Percentiles rank a stretch among this genome's conserved stretches.
These are phyloP conservation scores for Mastacembelus armatus DNA, from an alignment of 2,797 vertebrate species.

Conservation along the genomic window DNA sequence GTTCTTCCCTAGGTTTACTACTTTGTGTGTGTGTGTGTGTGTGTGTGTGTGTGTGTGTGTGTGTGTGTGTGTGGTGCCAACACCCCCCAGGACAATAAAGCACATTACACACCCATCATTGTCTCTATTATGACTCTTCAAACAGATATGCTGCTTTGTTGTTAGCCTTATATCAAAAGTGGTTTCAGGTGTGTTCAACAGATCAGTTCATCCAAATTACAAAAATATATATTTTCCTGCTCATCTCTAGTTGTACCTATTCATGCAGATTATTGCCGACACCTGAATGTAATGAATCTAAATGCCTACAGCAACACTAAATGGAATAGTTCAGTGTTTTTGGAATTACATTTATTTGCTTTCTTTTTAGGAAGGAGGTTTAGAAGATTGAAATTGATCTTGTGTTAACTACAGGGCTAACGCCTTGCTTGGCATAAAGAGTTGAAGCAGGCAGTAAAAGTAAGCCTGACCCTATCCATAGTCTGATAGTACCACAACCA, in stretches of 20 bases:
- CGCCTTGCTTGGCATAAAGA: background rate
- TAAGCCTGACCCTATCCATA: background rate
- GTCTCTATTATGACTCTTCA: slow-evolving; percentile 24
- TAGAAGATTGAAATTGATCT: background rate
- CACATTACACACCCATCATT: slow-evolving; percentile 23
- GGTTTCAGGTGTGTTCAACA: background rate
- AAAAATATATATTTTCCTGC: background rate
- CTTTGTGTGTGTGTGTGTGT: slow-evolving; percentile 4
- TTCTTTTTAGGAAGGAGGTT: background rate
- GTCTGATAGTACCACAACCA: background rate
- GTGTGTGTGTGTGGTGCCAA: slow-evolving; percentile 42
- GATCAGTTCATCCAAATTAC: background rate
- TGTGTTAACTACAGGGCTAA: background rate
- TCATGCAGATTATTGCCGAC: background rate
- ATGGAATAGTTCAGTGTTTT: background rate
- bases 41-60: slow-evolving; percentile 39
- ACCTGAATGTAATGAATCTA: no score
- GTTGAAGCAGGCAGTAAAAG: background rate
- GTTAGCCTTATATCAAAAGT: no score
- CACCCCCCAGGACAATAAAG: slow-evolving; percentile 33
- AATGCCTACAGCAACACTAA: background rate
- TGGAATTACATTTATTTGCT: background rate
- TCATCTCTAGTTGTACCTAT: no score
- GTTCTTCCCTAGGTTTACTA: background rate
- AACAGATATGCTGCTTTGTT: background rate